Percentiles rank a stretch among this genome's conserved stretches.
These are phyloP conservation scores for Trissolcus japonicus DNA, from an alignment of 2,888 invertebrate species.

Conservation along the genomic window DNA sequence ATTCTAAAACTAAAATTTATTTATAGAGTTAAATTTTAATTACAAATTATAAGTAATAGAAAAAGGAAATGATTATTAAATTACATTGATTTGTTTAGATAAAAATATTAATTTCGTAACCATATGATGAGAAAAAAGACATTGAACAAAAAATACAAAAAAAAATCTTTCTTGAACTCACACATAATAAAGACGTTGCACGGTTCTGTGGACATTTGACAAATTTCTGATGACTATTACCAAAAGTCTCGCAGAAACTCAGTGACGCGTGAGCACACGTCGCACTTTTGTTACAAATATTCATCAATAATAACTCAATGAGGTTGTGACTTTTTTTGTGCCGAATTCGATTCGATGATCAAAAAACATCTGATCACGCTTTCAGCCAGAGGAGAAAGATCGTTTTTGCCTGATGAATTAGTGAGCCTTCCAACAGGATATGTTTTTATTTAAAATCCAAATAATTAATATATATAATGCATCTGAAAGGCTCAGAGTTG, in stretches of 20 bases:
- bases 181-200: conserved; percentile 67
- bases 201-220: conserved; percentile 66
- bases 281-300: conserved; percentile 50
- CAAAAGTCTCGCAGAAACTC: conserved; percentile 36
- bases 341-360: conserved; percentile 18
- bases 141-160: conserved; percentile 36
- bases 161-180: conserved; percentile 52
- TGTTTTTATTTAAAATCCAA: conserved; percentile 40
- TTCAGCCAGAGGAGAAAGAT: conserved; percentile 6
- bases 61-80: no score
- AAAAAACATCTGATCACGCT: conserved; percentile 34
- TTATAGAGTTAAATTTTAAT: background rate
- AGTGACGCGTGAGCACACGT: conserved; percentile 49
- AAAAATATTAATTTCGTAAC: no score
- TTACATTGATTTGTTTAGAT: no score
- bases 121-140: no score
- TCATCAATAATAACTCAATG: conserved; percentile 52
- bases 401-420: conserved; percentile 41
- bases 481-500: conserved; percentile 18
- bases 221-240: conserved; percentile 66
- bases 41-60: no score
- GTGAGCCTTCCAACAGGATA: conserved; percentile 33
- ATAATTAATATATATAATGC: conserved; percentile 26
- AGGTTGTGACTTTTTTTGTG: conserved; percentile 50
- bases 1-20: background rate